Conservation (phyloP, 2,888 invertebrate species). For the Hemithea aestivaria region DNA sequence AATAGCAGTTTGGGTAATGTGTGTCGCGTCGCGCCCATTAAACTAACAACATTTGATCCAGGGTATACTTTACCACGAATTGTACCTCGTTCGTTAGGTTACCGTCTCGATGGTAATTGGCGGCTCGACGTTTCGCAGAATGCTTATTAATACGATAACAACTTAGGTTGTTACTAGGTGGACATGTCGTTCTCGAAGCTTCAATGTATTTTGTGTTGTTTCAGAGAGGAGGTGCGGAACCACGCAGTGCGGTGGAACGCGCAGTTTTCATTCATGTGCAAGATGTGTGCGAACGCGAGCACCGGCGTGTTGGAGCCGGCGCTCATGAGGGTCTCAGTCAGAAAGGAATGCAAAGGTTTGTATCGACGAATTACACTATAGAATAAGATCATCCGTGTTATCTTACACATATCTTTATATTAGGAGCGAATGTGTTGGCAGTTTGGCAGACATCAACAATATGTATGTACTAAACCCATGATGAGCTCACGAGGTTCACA, state of each 20-base stretch:
- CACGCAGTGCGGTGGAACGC: conserved; percentile 97
- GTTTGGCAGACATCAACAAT: too few species aligned
- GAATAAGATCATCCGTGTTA: not conserved
- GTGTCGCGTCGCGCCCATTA: conserved; percentile 7
- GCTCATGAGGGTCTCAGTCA: conserved; percentile 94
- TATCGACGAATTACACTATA: not conserved
- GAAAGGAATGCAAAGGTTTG: conserved; percentile 90
- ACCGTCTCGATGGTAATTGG: conserved; percentile 5
- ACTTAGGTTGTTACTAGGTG: too few species aligned
- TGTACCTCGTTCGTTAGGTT: conserved; percentile 4
- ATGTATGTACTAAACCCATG: too few species aligned
- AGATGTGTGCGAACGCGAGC: conserved; percentile 97
- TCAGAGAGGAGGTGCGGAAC: conserved; percentile 94
- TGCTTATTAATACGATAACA: not conserved
- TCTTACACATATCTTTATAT: too few species aligned
- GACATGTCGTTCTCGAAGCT: too few species aligned
- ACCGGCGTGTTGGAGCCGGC: conserved; percentile 97
- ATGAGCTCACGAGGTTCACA: too few species aligned
- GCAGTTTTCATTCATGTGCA: conserved; percentile 94
- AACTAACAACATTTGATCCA: conserved; percentile 9
- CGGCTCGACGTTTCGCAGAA: conserved; percentile 8
- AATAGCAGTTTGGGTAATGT: conserved; percentile 9
- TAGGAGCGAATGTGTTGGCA: too few species aligned
- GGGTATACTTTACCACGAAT: conserved; percentile 6
- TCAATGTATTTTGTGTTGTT: conserved; percentile 25